Evolutionary conservation across 2,797 vertebrate species (phyloP).

Genomic region (Spinus pinus): DNA sequence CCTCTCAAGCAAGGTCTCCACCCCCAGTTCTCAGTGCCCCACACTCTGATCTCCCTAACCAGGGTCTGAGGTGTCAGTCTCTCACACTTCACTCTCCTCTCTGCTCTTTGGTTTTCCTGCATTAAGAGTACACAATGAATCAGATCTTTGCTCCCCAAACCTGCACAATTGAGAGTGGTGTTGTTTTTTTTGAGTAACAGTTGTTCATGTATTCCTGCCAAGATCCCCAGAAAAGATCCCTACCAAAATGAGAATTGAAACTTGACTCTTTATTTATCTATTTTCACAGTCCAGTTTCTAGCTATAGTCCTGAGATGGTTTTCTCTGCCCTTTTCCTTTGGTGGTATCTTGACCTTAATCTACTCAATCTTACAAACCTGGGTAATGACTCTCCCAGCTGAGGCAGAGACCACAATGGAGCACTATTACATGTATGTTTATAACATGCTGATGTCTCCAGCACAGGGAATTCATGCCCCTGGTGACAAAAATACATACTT

Average conservation of each 20-base stretch:
- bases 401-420: background rate
- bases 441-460: background rate
- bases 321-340: background rate
- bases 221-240: background rate
- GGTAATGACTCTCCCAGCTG: background rate
- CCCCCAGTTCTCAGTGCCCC: background rate
- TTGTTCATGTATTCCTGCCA: background rate
- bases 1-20: background rate
- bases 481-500: conserved; percentile 24
- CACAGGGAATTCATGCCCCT: background rate
- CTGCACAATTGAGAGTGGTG: background rate
- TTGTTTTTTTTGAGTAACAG: background rate
- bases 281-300: background rate
- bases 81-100: background rate
- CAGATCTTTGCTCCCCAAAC: background rate
- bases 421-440: background rate
- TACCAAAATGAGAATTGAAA: background rate
- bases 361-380: background rate
- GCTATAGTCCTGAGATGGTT: background rate
- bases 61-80: accelerated
- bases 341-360: background rate
- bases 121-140: background rate
- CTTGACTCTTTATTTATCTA: background rate
- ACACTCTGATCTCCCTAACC: background rate
- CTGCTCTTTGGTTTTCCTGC: background rate